Evolutionary conservation across 2,113 vertebrate genomes (phyloP), one percentile per base, ranked within the genome.

Genomic region (Lepus americanus): DNA sequence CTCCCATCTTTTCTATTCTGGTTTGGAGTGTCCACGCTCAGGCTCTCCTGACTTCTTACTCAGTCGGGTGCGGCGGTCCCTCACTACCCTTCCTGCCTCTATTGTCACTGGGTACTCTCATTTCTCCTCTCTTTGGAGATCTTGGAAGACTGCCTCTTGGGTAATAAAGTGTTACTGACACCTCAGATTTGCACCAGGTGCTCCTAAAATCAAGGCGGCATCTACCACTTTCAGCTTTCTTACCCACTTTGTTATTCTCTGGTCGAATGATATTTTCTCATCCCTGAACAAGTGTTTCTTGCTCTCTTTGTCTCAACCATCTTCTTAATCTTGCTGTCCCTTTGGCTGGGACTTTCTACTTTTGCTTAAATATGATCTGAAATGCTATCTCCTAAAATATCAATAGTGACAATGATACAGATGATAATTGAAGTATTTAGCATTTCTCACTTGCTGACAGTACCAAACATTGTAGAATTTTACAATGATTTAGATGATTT

Each of bases 291-390:
- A 23, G 16, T 36, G 76, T 66, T 74, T 78, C 63, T 89, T 92
- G 19, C 25, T 27, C 29, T 29, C 0, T 79, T 82, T 17, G 84
- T 80, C 44, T 4, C 72, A 93, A 22, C 19, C 31, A 44, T 44
- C 44, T 7, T 44, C 25, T 94, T 93, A 85, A 61, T 91, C 16
- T 77, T 77, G 9, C 13, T 84, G 3, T 72, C 25, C 69, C 27
- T 22, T 49, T 73, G 82, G 33, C n/a, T 93, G n/a, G 64, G 13
- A 90, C 17, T 88, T 81, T 86, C 22, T 81, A n/a, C 13, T 85
- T 86, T 90, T 70, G 11, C 61, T 64, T 9, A 25, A 61, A 5
- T 61, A 39, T 31, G 80, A 36, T 53, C 14, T 89, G n/a, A 94
- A 81, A 53, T 82, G 23, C 17, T 66, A 36, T 33, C 59, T 70